A percentile compares a stretch with the other conserved stretches of the same genome.
These are phyloP conservation scores for Tetramorium simillimum DNA, from an alignment of 1,140 invertebrate species.

Conservation along the genomic window DNA sequence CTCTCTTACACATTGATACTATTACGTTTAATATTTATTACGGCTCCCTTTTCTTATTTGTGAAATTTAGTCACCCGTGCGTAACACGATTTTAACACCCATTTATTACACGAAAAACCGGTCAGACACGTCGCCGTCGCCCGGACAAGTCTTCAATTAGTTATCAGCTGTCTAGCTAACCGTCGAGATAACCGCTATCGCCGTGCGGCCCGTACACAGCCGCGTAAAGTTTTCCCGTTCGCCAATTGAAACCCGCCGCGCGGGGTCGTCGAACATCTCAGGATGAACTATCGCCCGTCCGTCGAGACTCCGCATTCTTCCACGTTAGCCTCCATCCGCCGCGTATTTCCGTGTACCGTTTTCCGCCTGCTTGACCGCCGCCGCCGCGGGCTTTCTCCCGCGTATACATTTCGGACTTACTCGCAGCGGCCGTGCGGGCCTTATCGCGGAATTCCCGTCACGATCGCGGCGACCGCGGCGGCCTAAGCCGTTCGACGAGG, in stretches of 20 bases:
- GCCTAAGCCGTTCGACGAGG: conserved; percentile 22
- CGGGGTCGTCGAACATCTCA: neutral
- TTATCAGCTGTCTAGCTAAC: neutral
- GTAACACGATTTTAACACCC: neutral
- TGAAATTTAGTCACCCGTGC: neutral
- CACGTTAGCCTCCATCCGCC: neutral
- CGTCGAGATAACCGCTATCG: conserved; percentile 5
- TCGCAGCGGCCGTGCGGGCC: neutral
- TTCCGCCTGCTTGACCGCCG: neutral
- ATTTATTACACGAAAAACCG: neutral
- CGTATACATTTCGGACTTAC: neutral
- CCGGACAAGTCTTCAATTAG: conserved; percentile 14
- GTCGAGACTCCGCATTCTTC: neutral
- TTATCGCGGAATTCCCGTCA: conserved; percentile 43
- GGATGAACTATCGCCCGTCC: neutral
- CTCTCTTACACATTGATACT: neutral
- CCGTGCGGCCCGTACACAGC: neutral
- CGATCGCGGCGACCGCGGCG: conserved; percentile 45
- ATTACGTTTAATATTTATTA: neutral
- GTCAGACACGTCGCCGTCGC: neutral
- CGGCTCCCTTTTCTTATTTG: neutral
- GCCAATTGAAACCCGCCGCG: neutral
- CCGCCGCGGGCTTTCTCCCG: neutral
- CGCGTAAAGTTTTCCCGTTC: neutral
- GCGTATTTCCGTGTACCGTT: neutral